Conservation (phyloP, 2,797 vertebrate genomes). For the Cossypha polioptera region DNA sequence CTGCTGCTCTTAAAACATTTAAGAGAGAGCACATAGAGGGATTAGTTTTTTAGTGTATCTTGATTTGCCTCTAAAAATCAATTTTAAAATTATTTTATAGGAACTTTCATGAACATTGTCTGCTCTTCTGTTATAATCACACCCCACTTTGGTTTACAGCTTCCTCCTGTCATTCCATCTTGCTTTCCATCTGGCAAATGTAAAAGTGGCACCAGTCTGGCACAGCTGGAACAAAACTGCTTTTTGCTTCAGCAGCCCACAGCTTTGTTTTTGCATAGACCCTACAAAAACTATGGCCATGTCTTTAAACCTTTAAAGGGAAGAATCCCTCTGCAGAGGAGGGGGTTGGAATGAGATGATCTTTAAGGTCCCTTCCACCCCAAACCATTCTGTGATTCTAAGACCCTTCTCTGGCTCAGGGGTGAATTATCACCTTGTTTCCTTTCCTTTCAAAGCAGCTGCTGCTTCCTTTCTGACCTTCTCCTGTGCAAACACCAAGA, state of each 20-base stretch:
- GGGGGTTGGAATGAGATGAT: not conserved
- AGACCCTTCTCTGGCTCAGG: not conserved
- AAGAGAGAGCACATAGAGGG: not conserved
- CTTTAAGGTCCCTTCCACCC: not conserved
- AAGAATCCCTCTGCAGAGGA: not conserved
- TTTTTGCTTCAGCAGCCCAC: not conserved
- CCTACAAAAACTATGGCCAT: not conserved
- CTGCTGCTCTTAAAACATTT: not conserved
- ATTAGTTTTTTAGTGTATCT: not conserved
- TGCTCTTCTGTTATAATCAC: not conserved
- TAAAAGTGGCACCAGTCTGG: constrained; percentile 8
- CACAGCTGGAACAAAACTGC: constrained; percentile 21
- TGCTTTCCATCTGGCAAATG: constrained; percentile 31
- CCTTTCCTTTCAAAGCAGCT: not conserved
- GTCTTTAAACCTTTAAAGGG: not conserved
- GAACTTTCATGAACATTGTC: constrained; percentile 5
- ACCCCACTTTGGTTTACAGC: not conserved
- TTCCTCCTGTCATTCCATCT: constrained; percentile 2
- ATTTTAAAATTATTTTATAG: not conserved
- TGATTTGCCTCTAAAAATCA: constrained; percentile 33
- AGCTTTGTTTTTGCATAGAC: not conserved
- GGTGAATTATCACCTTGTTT: not conserved
- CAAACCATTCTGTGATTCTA: not conserved
- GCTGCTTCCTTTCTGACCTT: not conserved
- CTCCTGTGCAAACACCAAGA: not conserved